These are phyloP conservation scores for Periophthalmus magnuspinnatus DNA, from an alignment of 2,797 vertebrate species.

Conservation along the genomic window DNA sequence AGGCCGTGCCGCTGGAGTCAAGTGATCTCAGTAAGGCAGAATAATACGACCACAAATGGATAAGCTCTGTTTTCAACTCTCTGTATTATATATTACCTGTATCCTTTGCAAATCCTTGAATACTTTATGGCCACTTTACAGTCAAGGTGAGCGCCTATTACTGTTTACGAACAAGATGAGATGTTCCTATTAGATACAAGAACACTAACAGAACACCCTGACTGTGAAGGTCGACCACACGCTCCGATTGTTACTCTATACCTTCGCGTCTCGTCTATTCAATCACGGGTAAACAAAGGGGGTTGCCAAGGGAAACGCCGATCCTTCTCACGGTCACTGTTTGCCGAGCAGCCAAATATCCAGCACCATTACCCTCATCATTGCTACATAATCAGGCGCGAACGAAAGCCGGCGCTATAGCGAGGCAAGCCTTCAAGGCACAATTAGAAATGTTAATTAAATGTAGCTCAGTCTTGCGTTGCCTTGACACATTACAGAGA, in stretches of 20 bases:
- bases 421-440: slow-evolving; percentile 64
- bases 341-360: slow-evolving; percentile 58
- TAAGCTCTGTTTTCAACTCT: slow-evolving; percentile 38
- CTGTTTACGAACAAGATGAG: background rate
- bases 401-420: slow-evolving; percentile 59
- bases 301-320: slow-evolving; percentile 51
- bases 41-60: slow-evolving; percentile 45
- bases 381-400: slow-evolving; percentile 60
- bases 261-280: slow-evolving; percentile 25
- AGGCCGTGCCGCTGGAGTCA: slow-evolving; percentile 65
- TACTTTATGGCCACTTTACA: background rate
- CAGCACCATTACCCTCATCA: slow-evolving; percentile 68
- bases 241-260: slow-evolving; percentile 16
- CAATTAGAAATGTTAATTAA: slow-evolving; percentile 74
- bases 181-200: background rate
- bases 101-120: background rate
- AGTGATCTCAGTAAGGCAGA: slow-evolving; percentile 69
- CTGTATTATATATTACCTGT: background rate
- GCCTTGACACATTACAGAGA: slow-evolving; percentile 49
- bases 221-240: slow-evolving; percentile 31
- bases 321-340: slow-evolving; percentile 39
- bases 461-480: slow-evolving; percentile 59
- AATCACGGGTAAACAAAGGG: slow-evolving; percentile 34
- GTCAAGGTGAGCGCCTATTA: background rate
- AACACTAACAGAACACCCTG: background rate